Evolutionary conservation across 23 tunicate species (phyloP).

Genomic region (Diplosoma virens): DNA sequence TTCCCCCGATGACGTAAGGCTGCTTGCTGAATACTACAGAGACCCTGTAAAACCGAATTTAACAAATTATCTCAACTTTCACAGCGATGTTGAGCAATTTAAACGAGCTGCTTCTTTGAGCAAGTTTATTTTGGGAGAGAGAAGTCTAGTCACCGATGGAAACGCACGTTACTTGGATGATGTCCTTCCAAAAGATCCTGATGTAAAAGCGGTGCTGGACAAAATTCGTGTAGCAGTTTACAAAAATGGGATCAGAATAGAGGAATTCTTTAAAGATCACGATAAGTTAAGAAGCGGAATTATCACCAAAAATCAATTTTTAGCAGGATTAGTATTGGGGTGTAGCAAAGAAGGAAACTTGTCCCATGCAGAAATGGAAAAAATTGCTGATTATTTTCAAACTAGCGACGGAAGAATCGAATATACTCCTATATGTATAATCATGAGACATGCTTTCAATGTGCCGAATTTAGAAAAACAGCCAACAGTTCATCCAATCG

Average conservation of each 20-base stretch:
- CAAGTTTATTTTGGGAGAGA: constrained; percentile 21
- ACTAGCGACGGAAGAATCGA: constrained; percentile 62
- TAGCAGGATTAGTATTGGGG: constrained; percentile 62
- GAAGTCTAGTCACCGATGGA: not conserved
- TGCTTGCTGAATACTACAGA: constrained; percentile 67
- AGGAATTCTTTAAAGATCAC: constrained; percentile 90
- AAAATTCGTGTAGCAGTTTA: constrained; percentile 72
- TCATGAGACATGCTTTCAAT: constrained; percentile 92
- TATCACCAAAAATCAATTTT: constrained; percentile 84
- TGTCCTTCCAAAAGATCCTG: constrained; percentile 28
- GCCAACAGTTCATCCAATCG: constrained; percentile 82
- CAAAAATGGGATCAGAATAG: constrained; percentile 88
- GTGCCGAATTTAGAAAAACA: constrained; percentile 88
- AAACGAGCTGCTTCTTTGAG: constrained; percentile 29
- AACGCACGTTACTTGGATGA: constrained; percentile 21
- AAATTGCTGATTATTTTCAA: constrained; percentile 59
- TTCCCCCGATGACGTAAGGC: constrained; percentile 47
- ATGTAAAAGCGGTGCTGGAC: constrained; percentile 59
- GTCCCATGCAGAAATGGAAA: constrained; percentile 55
- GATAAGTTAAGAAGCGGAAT: constrained; percentile 85
- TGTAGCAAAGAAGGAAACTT: constrained; percentile 80
- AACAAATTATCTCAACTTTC: constrained; percentile 90
- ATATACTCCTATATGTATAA: constrained; percentile 78
- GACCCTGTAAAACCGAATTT: constrained; percentile 72
- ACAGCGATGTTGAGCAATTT: constrained; percentile 68